phyloP scores from a whole-genome alignment of 2,797 vertebrate genomes.

The Dendrocincla tyrannina region DNA sequence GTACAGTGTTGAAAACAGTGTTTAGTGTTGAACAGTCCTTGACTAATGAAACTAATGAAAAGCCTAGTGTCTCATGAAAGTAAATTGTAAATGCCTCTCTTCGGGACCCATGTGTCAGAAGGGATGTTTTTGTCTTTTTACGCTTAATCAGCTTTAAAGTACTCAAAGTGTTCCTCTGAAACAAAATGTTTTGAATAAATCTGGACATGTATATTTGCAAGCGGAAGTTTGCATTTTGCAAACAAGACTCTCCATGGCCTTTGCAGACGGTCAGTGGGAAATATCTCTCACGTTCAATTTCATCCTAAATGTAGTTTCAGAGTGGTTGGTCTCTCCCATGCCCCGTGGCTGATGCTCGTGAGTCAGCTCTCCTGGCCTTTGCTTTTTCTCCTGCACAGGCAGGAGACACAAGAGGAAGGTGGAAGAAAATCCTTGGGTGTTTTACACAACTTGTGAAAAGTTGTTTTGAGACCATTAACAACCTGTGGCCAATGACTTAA shows the following conservation, averaged over 20 bases:
- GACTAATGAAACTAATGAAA: background rate
- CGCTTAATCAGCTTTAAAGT: background rate
- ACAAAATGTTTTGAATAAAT: background rate
- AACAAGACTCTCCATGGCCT: background rate
- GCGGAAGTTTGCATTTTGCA: background rate
- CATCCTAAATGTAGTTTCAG: background rate
- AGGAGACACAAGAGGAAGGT: background rate
- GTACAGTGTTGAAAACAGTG: background rate
- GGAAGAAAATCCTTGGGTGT: background rate
- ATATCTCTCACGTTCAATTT: background rate
- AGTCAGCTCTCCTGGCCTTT: background rate
- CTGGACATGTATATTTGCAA: background rate
- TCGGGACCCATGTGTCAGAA: background rate
- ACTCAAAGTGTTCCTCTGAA: background rate
- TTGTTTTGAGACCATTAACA: background rate
- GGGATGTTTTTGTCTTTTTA: background rate
- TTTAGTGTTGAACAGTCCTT: background rate
- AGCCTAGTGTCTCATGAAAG: background rate
- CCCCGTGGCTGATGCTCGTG: accelerated
- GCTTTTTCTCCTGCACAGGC: background rate
- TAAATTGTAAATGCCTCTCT: background rate
- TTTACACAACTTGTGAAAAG: background rate
- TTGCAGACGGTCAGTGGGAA: background rate
- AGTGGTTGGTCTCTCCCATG: background rate
- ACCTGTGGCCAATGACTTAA: background rate